Evolutionary conservation across 2,113 vertebrate genomes (phyloP).

Genomic region (Helogale parvula): DNA sequence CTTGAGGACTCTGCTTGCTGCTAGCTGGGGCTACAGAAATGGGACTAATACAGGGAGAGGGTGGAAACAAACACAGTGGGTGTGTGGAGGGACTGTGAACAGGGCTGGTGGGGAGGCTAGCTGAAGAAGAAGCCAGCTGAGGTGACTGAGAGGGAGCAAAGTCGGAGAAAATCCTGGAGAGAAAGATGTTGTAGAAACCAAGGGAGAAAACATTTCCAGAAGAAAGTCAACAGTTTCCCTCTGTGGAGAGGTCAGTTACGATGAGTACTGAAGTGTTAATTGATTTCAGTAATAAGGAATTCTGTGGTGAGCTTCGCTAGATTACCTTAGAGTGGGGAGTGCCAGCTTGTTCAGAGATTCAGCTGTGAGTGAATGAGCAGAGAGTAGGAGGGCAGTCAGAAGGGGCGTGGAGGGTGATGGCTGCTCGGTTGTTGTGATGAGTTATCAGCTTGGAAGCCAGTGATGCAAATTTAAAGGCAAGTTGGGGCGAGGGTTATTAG

Average conservation of each 20-base stretch:
- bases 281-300: not conserved
- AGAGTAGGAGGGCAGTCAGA: not conserved
- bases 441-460: not conserved
- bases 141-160: not conserved
- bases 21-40: not conserved
- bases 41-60: not conserved
- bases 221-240: not conserved
- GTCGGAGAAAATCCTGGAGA: not conserved
- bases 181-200: not conserved
- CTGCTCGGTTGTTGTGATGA: not conserved
- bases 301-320: not conserved
- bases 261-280: not conserved
- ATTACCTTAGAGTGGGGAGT: not conserved
- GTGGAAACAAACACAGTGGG: not conserved
- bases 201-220: not conserved
- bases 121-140: not conserved
- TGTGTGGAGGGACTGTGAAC: not conserved
- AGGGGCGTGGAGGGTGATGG: not conserved
- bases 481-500: not conserved
- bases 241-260: not conserved
- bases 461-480: not conserved
- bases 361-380: not conserved
- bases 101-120: not conserved
- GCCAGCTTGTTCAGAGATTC: not conserved
- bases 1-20: not conserved